Evolutionary conservation across 2,113 vertebrate species (phyloP).

Genomic region (Tor tambroides): DNA sequence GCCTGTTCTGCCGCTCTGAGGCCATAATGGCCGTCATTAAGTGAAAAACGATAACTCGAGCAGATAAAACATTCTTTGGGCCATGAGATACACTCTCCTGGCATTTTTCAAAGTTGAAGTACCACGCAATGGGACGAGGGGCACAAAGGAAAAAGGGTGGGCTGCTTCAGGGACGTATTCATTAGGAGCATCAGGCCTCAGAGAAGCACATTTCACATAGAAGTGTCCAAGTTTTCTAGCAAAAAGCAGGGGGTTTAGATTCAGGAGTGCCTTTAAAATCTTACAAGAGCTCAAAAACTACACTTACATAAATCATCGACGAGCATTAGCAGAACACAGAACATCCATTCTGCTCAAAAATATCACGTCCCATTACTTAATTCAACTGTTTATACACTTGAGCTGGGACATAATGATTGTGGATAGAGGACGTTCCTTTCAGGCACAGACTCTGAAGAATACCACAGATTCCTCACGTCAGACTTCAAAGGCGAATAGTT

Average conservation of each 20-base stretch:
- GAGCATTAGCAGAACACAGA: slow-evolving; percentile 9
- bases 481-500: slow-evolving; percentile 71
- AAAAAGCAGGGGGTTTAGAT: neutral
- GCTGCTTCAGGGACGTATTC: slow-evolving; percentile 30
- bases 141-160: slow-evolving; percentile 57
- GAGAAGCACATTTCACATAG: slow-evolving; percentile 10
- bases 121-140: slow-evolving; percentile 53
- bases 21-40: slow-evolving; percentile 69
- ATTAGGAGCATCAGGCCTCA: slow-evolving; percentile 28
- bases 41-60: slow-evolving; percentile 69
- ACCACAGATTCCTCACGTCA: slow-evolving; percentile 61
- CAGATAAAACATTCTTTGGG: slow-evolving; percentile 70
- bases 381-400: slow-evolving; percentile 43
- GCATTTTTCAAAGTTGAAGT: slow-evolving; percentile 61
- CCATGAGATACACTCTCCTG: slow-evolving; percentile 57
- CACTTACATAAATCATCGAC: slow-evolving; percentile 53
- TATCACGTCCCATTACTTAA: slow-evolving; percentile 24
- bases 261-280: neutral
- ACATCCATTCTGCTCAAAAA: slow-evolving; percentile 32
- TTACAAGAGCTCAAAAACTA: slow-evolving; percentile 23
- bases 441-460: slow-evolving; percentile 48
- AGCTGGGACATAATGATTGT: slow-evolving; percentile 61
- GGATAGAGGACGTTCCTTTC: slow-evolving; percentile 43
- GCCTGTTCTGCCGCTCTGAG: slow-evolving; percentile 46
- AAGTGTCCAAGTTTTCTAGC: slow-evolving; percentile 24